phyloP scores from a whole-genome alignment of 2,113 vertebrate genomes.

The Baryphthengus martii region DNA sequence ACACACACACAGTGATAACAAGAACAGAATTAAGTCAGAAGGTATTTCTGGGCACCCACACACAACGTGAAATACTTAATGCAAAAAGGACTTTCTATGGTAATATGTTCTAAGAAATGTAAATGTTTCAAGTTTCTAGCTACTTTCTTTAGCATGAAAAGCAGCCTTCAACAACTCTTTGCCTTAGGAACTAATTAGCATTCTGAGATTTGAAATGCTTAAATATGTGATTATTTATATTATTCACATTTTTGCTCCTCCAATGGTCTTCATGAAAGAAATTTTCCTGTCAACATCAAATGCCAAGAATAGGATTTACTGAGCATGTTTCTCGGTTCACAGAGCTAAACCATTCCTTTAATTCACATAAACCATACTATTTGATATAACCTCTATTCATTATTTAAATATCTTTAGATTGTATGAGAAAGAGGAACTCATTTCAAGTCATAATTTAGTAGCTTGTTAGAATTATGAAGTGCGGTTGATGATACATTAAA shows the following conservation, averaged over 20 bases:
- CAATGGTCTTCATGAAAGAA: conserved; percentile 29
- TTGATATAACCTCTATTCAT: not conserved
- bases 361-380: not conserved
- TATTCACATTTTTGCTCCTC: conserved; percentile 38
- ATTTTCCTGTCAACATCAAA: not conserved
- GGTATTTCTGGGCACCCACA: not conserved
- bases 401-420: conserved; percentile 29
- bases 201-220: conserved; percentile 38
- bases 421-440: conserved; percentile 1
- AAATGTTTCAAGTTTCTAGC: conserved; percentile 18
- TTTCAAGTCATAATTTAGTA: conserved; percentile 19
- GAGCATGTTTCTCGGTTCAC: not conserved
- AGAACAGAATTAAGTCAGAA: not conserved
- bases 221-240: conserved; percentile 40
- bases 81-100: not conserved
- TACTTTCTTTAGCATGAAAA: conserved; percentile 17
- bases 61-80: not conserved
- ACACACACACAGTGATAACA: not conserved
- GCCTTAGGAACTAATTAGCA: conserved; percentile 10
- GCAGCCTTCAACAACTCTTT: conserved; percentile 27
- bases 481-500: conserved; percentile 9
- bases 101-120: not conserved
- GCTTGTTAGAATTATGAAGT: not conserved
- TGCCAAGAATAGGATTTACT: conserved; percentile 6
- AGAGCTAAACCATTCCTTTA: not conserved